Conservation (phyloP, 2,888 invertebrate species). For the Cephus pulcher region DNA sequence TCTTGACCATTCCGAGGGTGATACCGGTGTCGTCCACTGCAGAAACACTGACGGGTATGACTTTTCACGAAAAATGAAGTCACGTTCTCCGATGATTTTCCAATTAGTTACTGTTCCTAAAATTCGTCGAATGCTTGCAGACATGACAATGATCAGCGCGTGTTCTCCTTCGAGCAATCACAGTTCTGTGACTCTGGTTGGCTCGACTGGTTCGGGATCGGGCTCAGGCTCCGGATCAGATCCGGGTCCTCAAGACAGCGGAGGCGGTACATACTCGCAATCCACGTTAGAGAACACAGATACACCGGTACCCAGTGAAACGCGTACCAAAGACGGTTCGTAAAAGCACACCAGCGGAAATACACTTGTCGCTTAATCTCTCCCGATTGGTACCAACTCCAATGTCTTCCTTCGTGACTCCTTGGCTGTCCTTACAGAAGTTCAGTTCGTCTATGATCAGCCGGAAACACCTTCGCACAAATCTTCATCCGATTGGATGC, state of each 20-base stretch:
- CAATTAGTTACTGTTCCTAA: background rate
- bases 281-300: constrained; percentile 49
- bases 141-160: constrained; percentile 68
- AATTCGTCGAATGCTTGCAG: constrained; percentile 43
- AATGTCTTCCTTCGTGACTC: background rate
- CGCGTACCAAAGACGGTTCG: constrained; percentile 43
- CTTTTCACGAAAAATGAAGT: background rate
- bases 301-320: constrained; percentile 41
- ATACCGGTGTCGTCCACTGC: constrained; percentile 81
- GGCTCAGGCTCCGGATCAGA: constrained; percentile 37
- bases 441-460: constrained; percentile 47
- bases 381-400: background rate
- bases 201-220: constrained; percentile 69
- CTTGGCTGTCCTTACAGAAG: constrained; percentile 24
- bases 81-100: background rate
- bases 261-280: constrained; percentile 39
- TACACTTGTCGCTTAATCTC: background rate
- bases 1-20: constrained; percentile 79
- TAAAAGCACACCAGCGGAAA: background rate
- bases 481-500: constrained; percentile 20
- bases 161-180: constrained; percentile 81
- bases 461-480: constrained; percentile 33
- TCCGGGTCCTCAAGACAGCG: constrained; percentile 55
- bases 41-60: constrained; percentile 80
- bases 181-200: constrained; percentile 80